phyloP scores from a whole-genome alignment of 2,797 vertebrate species.

The Danio aesculapii region DNA sequence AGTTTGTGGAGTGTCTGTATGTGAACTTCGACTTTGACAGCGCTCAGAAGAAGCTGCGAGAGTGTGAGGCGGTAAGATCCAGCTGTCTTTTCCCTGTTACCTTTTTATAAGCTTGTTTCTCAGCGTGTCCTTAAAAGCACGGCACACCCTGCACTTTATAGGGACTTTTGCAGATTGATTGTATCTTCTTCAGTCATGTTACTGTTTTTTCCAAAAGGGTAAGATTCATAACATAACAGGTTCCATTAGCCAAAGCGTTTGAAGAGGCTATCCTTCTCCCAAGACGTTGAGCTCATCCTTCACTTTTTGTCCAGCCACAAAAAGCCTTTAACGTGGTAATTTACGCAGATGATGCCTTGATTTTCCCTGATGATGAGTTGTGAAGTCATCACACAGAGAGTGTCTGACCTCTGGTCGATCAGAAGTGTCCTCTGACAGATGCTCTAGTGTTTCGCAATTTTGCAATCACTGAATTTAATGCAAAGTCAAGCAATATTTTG shows the following conservation, averaged over 20 bases:
- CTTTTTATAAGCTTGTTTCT: slow-evolving; percentile 36
- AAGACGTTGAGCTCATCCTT: slow-evolving; percentile 38
- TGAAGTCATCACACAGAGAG: slow-evolving; percentile 41
- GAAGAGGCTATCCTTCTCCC: background rate
- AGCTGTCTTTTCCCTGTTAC: slow-evolving; percentile 17
- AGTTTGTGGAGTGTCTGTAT: slow-evolving; percentile 97
- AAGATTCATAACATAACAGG: slow-evolving; percentile 1
- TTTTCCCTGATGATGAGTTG: slow-evolving; percentile 56
- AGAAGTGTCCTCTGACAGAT: slow-evolving; percentile 53
- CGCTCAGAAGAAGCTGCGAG: slow-evolving; percentile 95
- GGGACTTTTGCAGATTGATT: background rate
- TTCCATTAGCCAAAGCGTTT: slow-evolving; percentile 18
- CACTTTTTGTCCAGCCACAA: slow-evolving; percentile 43
- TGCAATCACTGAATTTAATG: background rate
- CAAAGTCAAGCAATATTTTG: too few relatives aligned
- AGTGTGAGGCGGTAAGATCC: slow-evolving; percentile 93
- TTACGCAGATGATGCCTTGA: slow-evolving; percentile 52
- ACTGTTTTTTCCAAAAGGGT: slow-evolving; percentile 11
- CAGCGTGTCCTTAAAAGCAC: slow-evolving; percentile 10
- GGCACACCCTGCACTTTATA: background rate
- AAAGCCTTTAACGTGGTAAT: slow-evolving; percentile 51
- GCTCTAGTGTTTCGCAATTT: too few relatives aligned
- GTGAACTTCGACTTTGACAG: slow-evolving; percentile 99
- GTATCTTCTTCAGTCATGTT: background rate
- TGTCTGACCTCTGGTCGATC: slow-evolving; percentile 45